Base-by-base conservation (phyloP, 2,888 invertebrate genomes). In the Pasiphila rectangulata region DNA sequence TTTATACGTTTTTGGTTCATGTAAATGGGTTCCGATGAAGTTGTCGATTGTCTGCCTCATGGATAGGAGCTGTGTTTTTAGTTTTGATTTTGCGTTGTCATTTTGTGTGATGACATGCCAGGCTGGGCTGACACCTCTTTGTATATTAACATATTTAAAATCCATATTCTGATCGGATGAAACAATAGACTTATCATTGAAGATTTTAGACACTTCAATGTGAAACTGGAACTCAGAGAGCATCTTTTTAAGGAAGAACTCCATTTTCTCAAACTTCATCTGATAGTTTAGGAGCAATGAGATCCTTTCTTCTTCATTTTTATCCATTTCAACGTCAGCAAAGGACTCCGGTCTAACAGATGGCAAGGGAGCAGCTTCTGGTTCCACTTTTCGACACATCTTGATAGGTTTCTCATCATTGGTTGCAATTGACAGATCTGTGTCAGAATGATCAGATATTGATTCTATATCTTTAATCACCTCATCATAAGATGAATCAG, bases 121-220 rank as follows among this genome's bases (percentile, higher is more conserved):
- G 0, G 70, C 62, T 0, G 82, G 79, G 24, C 76, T 82, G 0
- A 64, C 50, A 0, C 63, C 66, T 4, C 70, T 55, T 2, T 58
- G 69, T 0, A 69, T 30, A 37, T 77, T 72, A 1, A 72, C 51
- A 21, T 64, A 67, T 0, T 58, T 65, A 0, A 72, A 56, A 20
- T 76, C 68, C 0, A 64, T 69, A 0, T 12, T 13, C 3, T 27
- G 12, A 13, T 27, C 27, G 13, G 9, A 57, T 0, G 71, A 67
- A 0, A 74, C 66, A n/a, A 76, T 46, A 1, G 82, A 71, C 9
- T 68, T 72, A 7, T 63, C 65, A 1, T 73, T 68, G 19, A 87
- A 86, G 0, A 87, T 62, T 63, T 85, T 87, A 0, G 87, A 83
- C 0, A 87, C 80, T 53, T 87, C 82, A 48, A 87, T 82, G 40